Evolutionary conservation across 2,888 invertebrate genomes (phyloP), one percentile per base, ranked within the genome.

Genomic region (Cynaeus angustus): DNA sequence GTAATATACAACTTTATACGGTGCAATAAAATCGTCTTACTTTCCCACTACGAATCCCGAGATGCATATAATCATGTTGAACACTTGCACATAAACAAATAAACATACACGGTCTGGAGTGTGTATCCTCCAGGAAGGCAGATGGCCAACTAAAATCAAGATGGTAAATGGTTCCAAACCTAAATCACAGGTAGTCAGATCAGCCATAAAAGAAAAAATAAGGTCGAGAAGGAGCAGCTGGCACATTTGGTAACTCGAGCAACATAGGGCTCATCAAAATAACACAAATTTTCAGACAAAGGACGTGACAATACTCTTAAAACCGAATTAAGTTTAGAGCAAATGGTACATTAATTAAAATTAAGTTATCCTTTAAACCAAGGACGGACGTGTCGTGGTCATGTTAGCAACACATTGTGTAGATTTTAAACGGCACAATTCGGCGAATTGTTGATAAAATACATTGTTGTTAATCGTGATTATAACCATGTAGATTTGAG

Each of bases 31-130:
- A 21, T 3, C 2, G 21, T 58, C 75, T 79, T 82, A 87, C 88
- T 87, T 88, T 85, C 86, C 88, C 83, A 85, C 87, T 83, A 87
- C 85, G 86, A 89, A 89, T 84, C 89, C 89, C 62, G 89, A 89
- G 81, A 89, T 88, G 80, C 89, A 89, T 81, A 89, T 88, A 79
- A 89, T 87, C 89, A 89, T 89, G 71, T 79, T 64, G 52, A 69
- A 75, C 70, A 68, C 66, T 66, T 28, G 38, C 71, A 74, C 72
- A 61, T 65, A 67, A 65, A 72, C 66, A 75, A 66, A 65, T 72
- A 73, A 68, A 70, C 67, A 72, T 53, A 43, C 66, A 59, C 26
- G 43, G 6, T 52, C 45, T 56, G 21, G 21, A 64, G 61, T 52
- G 61, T 43, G 64, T 64, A 38, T 28, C 55, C 79, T 74, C 71